Base-by-base conservation (phyloP, 2,797 vertebrate species). In the Sebastes taczanowskii region DNA sequence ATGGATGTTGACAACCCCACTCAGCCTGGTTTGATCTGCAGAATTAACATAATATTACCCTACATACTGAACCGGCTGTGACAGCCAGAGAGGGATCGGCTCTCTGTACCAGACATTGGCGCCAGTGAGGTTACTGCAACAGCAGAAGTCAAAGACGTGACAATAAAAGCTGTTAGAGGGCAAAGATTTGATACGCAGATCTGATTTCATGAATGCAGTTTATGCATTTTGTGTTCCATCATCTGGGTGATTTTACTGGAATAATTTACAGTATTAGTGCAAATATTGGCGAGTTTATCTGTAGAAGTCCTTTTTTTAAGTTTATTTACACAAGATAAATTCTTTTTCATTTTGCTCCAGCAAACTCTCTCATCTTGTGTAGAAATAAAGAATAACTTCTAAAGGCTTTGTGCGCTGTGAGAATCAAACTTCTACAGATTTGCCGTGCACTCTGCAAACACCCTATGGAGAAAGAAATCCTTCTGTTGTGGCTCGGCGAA, bases 21-120 rank as follows among this genome's bases (percentile, higher is more conserved):
- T 93, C 89, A 89, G 82, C 88, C 75, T 52, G 71, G 88, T 91
- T 92, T 93, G 90, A 94, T 95, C 89, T 91, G 82, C 79, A 74
- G 91, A 93, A 95, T 95, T 94, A 94, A 90, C 91, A 93, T 92
- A 90, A 91, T 92, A 90, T 93, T 88, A 93, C 85, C 16, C 71
- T 74, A 74, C 58, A 80, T 56, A 76, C 77, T 72, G 77, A 88
- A 86, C 81, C 66, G 73, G 69, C 79, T 72, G 83, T 87, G 91
- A 91, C 89, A 91, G 85, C 75, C 58, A 13, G 55, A 83, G 85
- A 92, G 69, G 71, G 86, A 91, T 75, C 80, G 89, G 78, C 71
- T 88, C 77, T 75, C 53, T 74, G 18, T 63, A 64, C 32, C 58
- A 89, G 78, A 86, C 55, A 22, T 23, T 82, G 81, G 71, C 13